A percentile compares a stretch with the other conserved stretches of the same genome.
Evolutionary conservation across 2,797 vertebrate genomes (phyloP).

Genomic region (Eutrigla gurnardus): DNA sequence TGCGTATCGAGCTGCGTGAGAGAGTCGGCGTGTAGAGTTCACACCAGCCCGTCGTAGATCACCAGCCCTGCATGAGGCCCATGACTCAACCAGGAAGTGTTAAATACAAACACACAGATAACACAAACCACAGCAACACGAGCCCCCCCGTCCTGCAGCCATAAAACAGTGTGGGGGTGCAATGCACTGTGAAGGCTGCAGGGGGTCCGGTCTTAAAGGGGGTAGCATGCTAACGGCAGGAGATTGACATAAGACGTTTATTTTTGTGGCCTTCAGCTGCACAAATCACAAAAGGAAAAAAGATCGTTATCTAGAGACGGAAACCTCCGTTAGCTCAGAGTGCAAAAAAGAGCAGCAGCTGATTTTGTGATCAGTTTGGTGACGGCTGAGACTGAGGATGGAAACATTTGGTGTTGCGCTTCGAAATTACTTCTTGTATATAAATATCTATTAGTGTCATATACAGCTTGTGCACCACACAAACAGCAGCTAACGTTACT

Average conservation of each 20-base stretch:
- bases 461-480: not conserved
- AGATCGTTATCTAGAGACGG: not conserved
- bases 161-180: slow-evolving; percentile 65
- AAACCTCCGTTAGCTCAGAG: not conserved
- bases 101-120: slow-evolving; percentile 63
- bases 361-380: not conserved
- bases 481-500: not conserved
- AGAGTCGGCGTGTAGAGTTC: slow-evolving; percentile 45
- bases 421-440: not conserved
- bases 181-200: slow-evolving; percentile 13
- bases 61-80: slow-evolving; percentile 44
- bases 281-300: not conserved
- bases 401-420: not conserved
- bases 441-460: not conserved
- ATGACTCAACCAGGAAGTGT: slow-evolving; percentile 68
- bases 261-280: not conserved
- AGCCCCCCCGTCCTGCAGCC: slow-evolving; percentile 14
- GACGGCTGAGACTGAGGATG: not conserved
- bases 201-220: slow-evolving; percentile 20
- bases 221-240: not conserved
- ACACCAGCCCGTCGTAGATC: slow-evolving; percentile 54
- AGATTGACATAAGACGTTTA: not conserved
- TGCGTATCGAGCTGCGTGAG: slow-evolving; percentile 26
- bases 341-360: not conserved
- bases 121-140: slow-evolving; percentile 39